Evolutionary conservation across 2,797 vertebrate species (phyloP).

Genomic region (Manis crassicaudata): DNA sequence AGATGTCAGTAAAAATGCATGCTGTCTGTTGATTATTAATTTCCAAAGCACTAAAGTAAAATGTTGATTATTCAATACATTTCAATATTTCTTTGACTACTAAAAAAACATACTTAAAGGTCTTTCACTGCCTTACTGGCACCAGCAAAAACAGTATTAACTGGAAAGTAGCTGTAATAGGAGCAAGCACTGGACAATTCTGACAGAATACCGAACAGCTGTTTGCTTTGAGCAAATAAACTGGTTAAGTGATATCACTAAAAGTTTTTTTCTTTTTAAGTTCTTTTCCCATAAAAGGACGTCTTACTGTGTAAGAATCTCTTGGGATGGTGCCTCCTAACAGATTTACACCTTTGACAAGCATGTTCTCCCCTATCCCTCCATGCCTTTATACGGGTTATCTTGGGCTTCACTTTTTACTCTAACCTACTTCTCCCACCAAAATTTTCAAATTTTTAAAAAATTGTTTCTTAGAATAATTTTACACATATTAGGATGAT

Average conservation of each 20-base stretch:
- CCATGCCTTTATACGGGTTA: too few species aligned
- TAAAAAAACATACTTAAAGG: not conserved
- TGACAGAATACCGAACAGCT: not conserved
- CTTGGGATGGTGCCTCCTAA: too few species aligned
- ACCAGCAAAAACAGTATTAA: not conserved
- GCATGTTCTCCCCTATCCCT: too few species aligned
- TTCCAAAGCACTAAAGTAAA: conserved; percentile 44
- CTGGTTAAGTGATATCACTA: not conserved
- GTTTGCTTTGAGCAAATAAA: conserved; percentile 12
- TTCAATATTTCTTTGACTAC: not conserved
- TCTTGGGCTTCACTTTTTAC: too few species aligned
- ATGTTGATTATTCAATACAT: conserved; percentile 27
- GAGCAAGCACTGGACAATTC: not conserved
- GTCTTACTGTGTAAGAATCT: too few species aligned
- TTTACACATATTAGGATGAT: not conserved
- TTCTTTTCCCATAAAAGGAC: conserved; percentile 10
- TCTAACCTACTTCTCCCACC: too few species aligned
- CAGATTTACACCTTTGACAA: too few species aligned
- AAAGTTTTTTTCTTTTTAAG: not conserved
- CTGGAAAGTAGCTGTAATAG: not conserved
- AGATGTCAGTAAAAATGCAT: not conserved
- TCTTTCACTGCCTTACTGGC: not conserved
- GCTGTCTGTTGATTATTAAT: not conserved
- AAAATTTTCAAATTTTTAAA: too few species aligned
- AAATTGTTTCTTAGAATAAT: conserved; percentile 8